Conservation (phyloP, 2,797 vertebrate species). For the Neopelma chrysocephalum region DNA sequence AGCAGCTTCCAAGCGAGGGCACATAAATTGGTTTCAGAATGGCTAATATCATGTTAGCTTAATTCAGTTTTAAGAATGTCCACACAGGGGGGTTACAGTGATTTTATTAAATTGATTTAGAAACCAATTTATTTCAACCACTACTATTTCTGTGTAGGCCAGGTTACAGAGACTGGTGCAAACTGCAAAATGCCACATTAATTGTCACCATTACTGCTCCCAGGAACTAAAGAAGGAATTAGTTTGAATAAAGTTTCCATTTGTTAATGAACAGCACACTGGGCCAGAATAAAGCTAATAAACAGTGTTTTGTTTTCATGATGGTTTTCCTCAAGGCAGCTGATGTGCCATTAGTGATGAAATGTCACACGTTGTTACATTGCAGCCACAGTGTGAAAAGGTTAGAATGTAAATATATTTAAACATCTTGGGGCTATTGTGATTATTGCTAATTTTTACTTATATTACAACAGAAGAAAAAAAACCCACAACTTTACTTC, state of each 20-base stretch:
- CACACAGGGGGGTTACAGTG: not conserved
- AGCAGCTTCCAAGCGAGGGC: not conserved
- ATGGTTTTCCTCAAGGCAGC: not conserved
- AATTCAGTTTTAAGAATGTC: conserved; percentile 38
- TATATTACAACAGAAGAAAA: not conserved
- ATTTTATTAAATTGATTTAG: conserved; percentile 51
- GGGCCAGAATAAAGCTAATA: not conserved
- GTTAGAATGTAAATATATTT: not conserved
- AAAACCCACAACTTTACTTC: not conserved
- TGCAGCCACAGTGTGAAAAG: not conserved
- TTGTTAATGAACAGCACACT: not conserved
- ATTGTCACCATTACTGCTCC: not conserved
- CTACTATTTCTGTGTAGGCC: not conserved
- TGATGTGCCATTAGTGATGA: not conserved
- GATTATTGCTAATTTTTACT: not conserved
- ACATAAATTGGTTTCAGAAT: conserved; percentile 23
- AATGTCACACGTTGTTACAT: not conserved
- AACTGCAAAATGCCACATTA: not conserved
- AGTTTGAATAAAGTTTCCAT: conserved; percentile 24
- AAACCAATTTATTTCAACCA: conserved; percentile 23
- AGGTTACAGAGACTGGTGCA: not conserved
- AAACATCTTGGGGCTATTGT: not conserved
- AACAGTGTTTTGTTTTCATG: not conserved
- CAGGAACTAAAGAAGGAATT: not conserved
- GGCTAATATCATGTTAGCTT: conserved; percentile 31